Evolutionary conservation across 1,140 invertebrate species (phyloP).

Genomic region (Choristoneura fumiferana): DNA sequence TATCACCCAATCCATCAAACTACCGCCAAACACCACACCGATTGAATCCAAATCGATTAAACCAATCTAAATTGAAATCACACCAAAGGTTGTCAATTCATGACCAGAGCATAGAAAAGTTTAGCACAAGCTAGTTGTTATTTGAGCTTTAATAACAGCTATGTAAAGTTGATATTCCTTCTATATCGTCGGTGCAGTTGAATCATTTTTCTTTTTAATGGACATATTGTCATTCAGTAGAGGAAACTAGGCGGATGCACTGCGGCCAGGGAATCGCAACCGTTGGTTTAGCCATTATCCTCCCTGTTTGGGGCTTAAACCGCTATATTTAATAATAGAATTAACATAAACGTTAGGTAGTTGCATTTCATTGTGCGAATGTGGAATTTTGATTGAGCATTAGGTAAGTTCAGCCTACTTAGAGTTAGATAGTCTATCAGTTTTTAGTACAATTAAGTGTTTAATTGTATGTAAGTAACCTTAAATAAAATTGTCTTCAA

Average conservation of each 20-base stretch:
- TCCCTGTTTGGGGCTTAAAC: conserved; percentile 11
- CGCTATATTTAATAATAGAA: conserved; percentile 6
- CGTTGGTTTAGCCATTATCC: conserved; percentile 16
- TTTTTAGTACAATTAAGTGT: no score
- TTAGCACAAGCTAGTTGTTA: no score
- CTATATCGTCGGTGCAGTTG: no score
- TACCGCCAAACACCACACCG: neutral
- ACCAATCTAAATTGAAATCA: conserved; percentile 15
- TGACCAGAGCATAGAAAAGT: no score
- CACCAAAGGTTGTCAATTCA: conserved; percentile 14
- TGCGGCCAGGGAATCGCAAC: conserved; percentile 7
- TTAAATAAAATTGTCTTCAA: no score
- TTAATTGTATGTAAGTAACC: no score
- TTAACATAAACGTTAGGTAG: conserved; percentile 16
- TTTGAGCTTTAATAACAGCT: no score
- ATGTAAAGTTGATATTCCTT: no score
- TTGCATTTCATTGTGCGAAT: neutral
- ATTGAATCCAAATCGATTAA: conserved; percentile 11
- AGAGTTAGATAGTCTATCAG: no score
- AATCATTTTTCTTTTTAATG: no score
- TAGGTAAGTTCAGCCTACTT: no score
- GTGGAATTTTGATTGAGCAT: no score
- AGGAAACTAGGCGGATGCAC: neutral
- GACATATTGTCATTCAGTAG: neutral
- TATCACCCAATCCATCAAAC: neutral